Evolutionary conservation across 2,797 vertebrate genomes (phyloP).

Genomic region (Poecilia gillii): DNA sequence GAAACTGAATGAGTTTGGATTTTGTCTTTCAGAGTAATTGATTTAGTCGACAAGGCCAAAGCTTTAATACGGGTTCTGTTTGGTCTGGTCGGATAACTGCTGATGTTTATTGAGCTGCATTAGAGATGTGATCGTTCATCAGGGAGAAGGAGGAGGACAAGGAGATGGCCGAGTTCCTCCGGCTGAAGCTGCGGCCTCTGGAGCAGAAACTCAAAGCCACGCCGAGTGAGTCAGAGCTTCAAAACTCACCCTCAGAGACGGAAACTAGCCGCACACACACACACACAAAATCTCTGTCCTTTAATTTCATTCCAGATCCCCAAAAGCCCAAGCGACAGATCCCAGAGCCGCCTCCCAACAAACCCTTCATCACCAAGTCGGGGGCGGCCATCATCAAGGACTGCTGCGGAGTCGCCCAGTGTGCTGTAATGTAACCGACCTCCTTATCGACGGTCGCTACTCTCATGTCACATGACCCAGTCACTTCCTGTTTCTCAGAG

Average conservation of each 20-base stretch:
- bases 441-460: neutral
- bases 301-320: slow-evolving; percentile 76
- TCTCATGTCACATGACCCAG: slow-evolving; percentile 24
- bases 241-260: neutral
- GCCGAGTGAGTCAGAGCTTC: slow-evolving; percentile 83
- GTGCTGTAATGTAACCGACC: slow-evolving; percentile 89
- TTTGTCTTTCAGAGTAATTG: too few species aligned
- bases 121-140: slow-evolving; percentile 22
- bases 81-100: neutral
- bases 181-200: slow-evolving; percentile 93
- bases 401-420: slow-evolving; percentile 96
- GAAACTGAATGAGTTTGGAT: too few species aligned
- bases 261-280: neutral
- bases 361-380: slow-evolving; percentile 92
- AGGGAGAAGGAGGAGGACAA: slow-evolving; percentile 98
- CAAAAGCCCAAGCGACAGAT: slow-evolving; percentile 87
- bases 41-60: too few species aligned
- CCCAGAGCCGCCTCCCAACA: slow-evolving; percentile 89
- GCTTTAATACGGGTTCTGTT: neutral
- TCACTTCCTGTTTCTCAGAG: slow-evolving; percentile 52
- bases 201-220: slow-evolving; percentile 87
- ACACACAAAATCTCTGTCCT: neutral
- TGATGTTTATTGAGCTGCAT: slow-evolving; percentile 1
- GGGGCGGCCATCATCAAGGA: slow-evolving; percentile 94
- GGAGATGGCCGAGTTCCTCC: slow-evolving; percentile 97